Evolutionary conservation across 2,113 vertebrate genomes (phyloP).

Genomic region (Neotoma lepida): DNA sequence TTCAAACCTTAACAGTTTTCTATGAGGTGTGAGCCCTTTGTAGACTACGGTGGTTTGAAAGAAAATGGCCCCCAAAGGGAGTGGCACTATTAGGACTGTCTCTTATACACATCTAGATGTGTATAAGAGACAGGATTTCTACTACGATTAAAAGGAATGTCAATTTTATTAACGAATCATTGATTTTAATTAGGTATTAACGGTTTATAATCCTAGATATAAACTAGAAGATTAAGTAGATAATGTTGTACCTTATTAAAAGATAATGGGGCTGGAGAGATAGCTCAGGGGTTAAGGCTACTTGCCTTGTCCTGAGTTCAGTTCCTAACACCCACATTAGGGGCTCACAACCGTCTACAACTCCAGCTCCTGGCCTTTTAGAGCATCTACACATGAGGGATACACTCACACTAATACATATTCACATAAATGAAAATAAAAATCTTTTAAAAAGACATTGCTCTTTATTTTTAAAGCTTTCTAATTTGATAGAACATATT

Average conservation of each 20-base stretch:
- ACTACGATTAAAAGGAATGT: not conserved
- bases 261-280: not conserved
- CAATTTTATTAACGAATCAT: slow-evolving; percentile 24
- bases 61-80: no score
- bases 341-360: not conserved
- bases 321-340: not conserved
- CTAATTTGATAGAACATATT: slow-evolving; percentile 50
- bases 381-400: not conserved
- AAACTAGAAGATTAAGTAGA: slow-evolving; percentile 1
- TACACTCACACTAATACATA: not conserved
- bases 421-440: not conserved
- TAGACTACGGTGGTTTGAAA: no score
- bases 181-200: slow-evolving; percentile 32
- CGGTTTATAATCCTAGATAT: not conserved
- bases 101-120: no score
- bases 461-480: slow-evolving; percentile 39
- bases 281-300: not conserved
- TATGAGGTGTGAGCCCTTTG: no score
- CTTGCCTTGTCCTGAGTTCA: not conserved
- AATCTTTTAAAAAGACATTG: not conserved
- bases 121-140: no score
- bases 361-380: not conserved
- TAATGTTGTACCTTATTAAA: slow-evolving; percentile 6
- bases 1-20: no score
- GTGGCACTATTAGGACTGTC: no score